A percentile compares a stretch with the other conserved stretches of the same genome.
Conservation (phyloP, 2,113 vertebrate species). For the Callospermophilus lateralis region DNA sequence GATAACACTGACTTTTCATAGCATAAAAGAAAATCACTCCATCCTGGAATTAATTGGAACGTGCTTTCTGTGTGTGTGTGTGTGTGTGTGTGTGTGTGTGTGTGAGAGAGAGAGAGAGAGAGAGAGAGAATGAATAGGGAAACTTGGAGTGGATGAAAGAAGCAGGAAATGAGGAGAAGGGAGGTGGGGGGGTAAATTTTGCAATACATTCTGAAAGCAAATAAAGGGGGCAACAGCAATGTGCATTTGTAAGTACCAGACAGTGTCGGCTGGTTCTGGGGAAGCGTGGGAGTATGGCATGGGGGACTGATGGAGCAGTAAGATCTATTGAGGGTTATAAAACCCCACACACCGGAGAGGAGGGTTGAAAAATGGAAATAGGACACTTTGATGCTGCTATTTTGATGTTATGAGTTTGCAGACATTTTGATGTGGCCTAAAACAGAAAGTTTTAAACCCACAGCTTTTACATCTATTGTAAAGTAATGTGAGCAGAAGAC, state of each 20-base stretch:
- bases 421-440: slow-evolving; percentile 31
- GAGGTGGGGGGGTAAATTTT: not conserved
- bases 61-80: too few relatives aligned
- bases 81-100: too few relatives aligned
- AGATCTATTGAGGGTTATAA: slow-evolving; percentile 26
- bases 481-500: not conserved
- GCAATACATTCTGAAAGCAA: not conserved
- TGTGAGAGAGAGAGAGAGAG: too few relatives aligned
- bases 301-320: not conserved
- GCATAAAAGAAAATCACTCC: not conserved
- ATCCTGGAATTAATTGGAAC: not conserved
- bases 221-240: not conserved
- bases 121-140: not conserved
- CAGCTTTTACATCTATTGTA: not conserved
- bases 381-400: slow-evolving; percentile 12
- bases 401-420: slow-evolving; percentile 61
- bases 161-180: not conserved
- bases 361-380: not conserved
- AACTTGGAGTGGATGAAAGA: not conserved
- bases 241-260: not conserved
- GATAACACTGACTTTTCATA: not conserved
- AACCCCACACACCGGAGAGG: not conserved
- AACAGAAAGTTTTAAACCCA: slow-evolving; percentile 36
- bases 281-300: not conserved
- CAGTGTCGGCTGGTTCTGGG: not conserved